Percentiles rank a stretch among this genome's conserved stretches.
Evolutionary conservation across 2,888 invertebrate genomes (phyloP).

Genomic region (Anoplius nigerrimus): DNA sequence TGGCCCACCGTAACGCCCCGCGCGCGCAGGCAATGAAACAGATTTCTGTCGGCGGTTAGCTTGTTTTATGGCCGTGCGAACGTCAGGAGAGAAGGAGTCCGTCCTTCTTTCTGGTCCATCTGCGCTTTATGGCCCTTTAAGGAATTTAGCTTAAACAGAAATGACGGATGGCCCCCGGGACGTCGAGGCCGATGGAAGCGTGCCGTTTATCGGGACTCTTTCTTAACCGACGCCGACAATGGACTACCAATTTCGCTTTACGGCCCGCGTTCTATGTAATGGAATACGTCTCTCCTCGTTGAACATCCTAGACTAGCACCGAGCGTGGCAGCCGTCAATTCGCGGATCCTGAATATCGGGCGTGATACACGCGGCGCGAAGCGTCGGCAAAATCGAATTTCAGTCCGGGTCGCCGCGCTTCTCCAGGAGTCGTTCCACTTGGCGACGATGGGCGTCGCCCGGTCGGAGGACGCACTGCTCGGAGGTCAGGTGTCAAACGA

Average conservation of each 20-base stretch:
- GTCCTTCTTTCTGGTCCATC: conserved; percentile 68
- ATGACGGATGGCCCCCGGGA: conserved; percentile 46
- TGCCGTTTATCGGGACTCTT: conserved; percentile 2
- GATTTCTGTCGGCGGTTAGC: conserved; percentile 70
- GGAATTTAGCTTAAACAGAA: conserved; percentile 61
- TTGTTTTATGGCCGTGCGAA: conserved; percentile 68
- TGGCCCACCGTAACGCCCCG: conserved; percentile 57
- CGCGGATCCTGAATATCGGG: background rate
- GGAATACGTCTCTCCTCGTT: too few relatives aligned
- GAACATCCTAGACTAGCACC: too few relatives aligned
- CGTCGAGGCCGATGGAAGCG: background rate
- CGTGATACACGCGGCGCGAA: background rate
- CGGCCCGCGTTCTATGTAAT: too few relatives aligned
- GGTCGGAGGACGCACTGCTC: conserved; percentile 52
- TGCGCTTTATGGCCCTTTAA: conserved; percentile 70
- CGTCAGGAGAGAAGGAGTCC: conserved; percentile 58
- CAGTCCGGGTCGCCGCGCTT: background rate
- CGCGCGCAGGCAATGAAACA: conserved; percentile 53
- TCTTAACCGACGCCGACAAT: background rate
- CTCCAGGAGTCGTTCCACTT: conserved; percentile 23
- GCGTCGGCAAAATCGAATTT: background rate
- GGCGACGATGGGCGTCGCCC: conserved; percentile 44
- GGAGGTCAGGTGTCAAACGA: conserved; percentile 66
- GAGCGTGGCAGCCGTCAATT: too few relatives aligned
- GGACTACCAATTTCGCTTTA: too few relatives aligned